phyloP scores from a whole-genome alignment of 2,888 invertebrate species.

The Synergus laeviventris region DNA sequence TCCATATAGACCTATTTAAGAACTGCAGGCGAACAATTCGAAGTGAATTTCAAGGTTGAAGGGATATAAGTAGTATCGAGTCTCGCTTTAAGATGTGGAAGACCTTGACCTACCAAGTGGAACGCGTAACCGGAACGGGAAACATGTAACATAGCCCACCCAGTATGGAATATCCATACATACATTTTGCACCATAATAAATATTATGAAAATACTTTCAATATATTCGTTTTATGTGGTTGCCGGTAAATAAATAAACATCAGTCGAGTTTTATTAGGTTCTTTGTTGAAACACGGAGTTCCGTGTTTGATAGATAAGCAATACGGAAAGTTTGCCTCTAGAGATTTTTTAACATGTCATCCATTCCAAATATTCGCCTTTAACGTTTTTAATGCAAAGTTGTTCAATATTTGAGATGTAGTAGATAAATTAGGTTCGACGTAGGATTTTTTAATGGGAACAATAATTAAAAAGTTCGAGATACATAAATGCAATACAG shows the following conservation, averaged over 20 bases:
- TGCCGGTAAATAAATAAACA: constrained; percentile 18
- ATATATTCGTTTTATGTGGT: background rate
- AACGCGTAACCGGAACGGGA: too few species aligned
- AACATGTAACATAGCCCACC: too few species aligned
- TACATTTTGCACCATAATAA: too few species aligned
- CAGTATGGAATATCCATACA: too few species aligned
- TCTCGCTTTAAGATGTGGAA: too few species aligned
- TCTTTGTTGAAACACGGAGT: background rate
- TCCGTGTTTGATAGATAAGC: constrained; percentile 6
- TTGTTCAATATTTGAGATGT: background rate
- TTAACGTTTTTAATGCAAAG: background rate
- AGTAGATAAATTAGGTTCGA: background rate
- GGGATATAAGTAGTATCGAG: too few species aligned
- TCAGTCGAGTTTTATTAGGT: background rate
- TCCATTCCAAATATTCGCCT: background rate
- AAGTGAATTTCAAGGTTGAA: too few species aligned
- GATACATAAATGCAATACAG: constrained; percentile 3
- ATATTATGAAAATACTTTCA: background rate
- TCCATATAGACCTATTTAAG: too few species aligned
- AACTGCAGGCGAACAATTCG: too few species aligned
- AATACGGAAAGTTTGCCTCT: background rate
- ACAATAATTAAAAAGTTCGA: background rate
- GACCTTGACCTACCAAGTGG: too few species aligned
- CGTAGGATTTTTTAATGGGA: background rate
- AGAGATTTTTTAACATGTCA: background rate